Base-by-base conservation (phyloP, 2,888 invertebrate genomes). In the Oscheius myriophilus region DNA sequence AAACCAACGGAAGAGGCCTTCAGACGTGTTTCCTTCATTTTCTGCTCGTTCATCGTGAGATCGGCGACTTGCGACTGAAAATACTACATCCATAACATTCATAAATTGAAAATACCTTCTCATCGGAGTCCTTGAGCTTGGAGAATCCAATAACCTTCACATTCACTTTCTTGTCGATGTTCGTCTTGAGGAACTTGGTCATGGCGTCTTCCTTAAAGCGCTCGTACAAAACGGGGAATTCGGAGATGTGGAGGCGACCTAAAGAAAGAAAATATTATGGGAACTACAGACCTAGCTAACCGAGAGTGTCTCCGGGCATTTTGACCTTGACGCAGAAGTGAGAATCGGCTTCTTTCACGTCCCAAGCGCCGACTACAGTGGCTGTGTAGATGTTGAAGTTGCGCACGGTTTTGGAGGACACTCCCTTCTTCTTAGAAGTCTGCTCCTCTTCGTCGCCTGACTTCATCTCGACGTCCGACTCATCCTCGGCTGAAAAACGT, bases 211-310 rank as follows among this genome's bases (percentile, higher is more conserved):
- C 3, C 14, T 18, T 21, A 9, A 33, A 33, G 33, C 33, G 33
- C 9, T 33, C 33, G 33, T 33, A 33, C 4, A 33, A 9, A 33
- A 3, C 14, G 0, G 79, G 76, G 21, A 80, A 49, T 52, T 80
- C 78, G 1, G 73, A 75, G 4, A 73, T 66, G 64, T 80, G 79
- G 41, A 80, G 69, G 39, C 75, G 70, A 63, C 79, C 72, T 66
- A 14, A 46, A 51, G 11, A 46, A 61, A 59, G n/a, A n/a, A 45
- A 42, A 45, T 9, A 43, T 59, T 59, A 14, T 4, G 6, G 1
- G 14, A 16, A 42, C n/a, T 33, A 55, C 21, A 26, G 14, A 43
- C 18, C 42, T 45, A 46, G 1, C 16, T 3, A 23, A 53, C 62
- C 62, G 11, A 63, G 6, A 21, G 54, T 21, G n/a, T 42, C 62